phyloP scores from a whole-genome alignment of 2,888 invertebrate species.

The Salpingus planirostris region DNA sequence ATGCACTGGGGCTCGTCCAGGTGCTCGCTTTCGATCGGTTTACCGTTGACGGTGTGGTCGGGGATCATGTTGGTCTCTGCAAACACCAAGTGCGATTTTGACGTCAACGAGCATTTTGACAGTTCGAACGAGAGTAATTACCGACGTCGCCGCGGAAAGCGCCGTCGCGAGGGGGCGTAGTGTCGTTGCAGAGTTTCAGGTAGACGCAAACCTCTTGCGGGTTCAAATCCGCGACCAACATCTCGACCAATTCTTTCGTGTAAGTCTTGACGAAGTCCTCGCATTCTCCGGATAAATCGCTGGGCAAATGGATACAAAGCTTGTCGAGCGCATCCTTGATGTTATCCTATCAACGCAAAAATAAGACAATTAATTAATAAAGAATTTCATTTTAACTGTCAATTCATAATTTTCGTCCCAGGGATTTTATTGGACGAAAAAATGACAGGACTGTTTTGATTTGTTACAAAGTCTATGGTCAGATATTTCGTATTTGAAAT shows the following conservation, averaged over 20 bases:
- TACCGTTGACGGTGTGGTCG: slow-evolving; percentile 51
- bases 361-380: slow-evolving; percentile 2
- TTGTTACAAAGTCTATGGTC: no score
- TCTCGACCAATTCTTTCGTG: slow-evolving; percentile 65
- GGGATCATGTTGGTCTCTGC: slow-evolving; percentile 64
- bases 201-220: slow-evolving; percentile 71
- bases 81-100: no score
- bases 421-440: no score
- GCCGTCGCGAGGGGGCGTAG: slow-evolving; percentile 41
- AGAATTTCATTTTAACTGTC: no score
- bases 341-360: slow-evolving; percentile 50
- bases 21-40: slow-evolving; percentile 6
- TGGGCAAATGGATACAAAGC: slow-evolving; percentile 61
- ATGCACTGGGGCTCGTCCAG: slow-evolving; percentile 48
- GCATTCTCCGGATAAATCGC: slow-evolving; percentile 57
- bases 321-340: slow-evolving; percentile 61
- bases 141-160: no score
- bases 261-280: slow-evolving; percentile 68
- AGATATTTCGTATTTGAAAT: no score
- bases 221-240: slow-evolving; percentile 66
- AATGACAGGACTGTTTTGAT: no score
- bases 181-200: slow-evolving; percentile 60
- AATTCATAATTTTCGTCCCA: no score
- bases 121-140: no score
- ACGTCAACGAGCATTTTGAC: no score